Conservation (phyloP, 2,113 vertebrate genomes). For the Syrmaticus mikado region DNA sequence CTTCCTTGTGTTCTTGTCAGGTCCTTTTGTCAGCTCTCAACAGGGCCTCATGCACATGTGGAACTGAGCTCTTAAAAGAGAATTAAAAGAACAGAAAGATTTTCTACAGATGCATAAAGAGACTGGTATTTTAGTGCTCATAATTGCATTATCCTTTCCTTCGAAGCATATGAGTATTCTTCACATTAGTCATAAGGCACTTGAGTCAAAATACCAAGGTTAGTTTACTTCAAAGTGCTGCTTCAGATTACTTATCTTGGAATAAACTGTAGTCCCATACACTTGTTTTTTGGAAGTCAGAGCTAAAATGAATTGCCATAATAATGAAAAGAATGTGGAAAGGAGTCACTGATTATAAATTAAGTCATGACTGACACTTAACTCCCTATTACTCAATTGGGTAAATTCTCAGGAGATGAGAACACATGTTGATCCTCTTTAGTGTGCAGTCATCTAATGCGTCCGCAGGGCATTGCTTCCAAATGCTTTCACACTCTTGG, state of each 20-base stretch:
- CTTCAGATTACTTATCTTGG: not conserved
- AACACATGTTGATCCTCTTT: not conserved
- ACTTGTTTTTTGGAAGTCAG: not conserved
- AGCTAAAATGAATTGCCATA: not conserved
- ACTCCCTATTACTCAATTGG: not conserved
- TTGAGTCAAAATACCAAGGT: not conserved
- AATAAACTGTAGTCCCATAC: not conserved
- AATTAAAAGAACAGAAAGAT: not conserved
- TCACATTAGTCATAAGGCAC: not conserved
- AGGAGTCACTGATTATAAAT: not conserved
- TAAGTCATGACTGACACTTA: not conserved
- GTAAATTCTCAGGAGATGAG: not conserved
- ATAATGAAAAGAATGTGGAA: not conserved
- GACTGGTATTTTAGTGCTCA: not conserved
- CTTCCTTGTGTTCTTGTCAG: not conserved
- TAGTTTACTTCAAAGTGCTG: not conserved
- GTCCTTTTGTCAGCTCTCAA: not conserved
- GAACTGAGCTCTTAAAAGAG: not conserved
- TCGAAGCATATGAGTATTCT: not conserved
- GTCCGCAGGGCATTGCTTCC: not conserved
- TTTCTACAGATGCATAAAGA: not conserved
- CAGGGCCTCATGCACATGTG: not conserved
- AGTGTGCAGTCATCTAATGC: rapidly evolving
- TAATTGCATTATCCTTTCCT: not conserved
- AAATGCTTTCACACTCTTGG: not conserved